Conservation (phyloP, 2,113 vertebrate species). For the Gnathonemus longibarbis region DNA sequence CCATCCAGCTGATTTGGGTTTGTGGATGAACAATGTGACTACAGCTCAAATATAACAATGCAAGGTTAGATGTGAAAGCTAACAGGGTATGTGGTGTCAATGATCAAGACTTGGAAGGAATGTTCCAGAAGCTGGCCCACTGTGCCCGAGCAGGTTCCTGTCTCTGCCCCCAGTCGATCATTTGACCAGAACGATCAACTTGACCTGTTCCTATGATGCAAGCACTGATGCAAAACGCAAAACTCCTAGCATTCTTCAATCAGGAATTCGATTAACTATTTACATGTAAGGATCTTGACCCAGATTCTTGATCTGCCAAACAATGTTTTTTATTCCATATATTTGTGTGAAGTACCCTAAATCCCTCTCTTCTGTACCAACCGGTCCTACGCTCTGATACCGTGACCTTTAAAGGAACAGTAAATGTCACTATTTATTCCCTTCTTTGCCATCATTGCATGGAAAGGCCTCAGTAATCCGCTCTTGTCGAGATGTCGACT, state of each 20-base stretch:
- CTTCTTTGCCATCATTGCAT: constrained; percentile 32
- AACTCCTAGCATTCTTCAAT: background rate
- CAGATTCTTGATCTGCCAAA: background rate
- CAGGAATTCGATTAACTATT: background rate
- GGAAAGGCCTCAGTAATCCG: constrained; percentile 37
- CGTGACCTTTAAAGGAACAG: constrained; percentile 34
- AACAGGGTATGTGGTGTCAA: background rate
- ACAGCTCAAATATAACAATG: background rate
- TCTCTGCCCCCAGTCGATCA: background rate
- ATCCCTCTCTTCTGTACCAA: background rate
- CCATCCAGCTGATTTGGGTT: background rate
- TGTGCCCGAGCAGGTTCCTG: background rate
- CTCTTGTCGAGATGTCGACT: constrained; percentile 5
- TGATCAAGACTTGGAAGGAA: background rate
- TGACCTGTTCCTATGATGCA: background rate
- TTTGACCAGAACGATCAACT: background rate
- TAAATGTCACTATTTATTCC: constrained; percentile 46
- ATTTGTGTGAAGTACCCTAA: background rate
- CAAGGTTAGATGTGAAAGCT: background rate
- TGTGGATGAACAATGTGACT: background rate
- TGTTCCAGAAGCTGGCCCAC: background rate
- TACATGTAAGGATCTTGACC: background rate
- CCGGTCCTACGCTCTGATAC: background rate
- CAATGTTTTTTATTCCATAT: background rate
- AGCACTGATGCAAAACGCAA: background rate